Evolutionary conservation across 2,113 vertebrate genomes (phyloP).

Genomic region (Anolis sagrei): DNA sequence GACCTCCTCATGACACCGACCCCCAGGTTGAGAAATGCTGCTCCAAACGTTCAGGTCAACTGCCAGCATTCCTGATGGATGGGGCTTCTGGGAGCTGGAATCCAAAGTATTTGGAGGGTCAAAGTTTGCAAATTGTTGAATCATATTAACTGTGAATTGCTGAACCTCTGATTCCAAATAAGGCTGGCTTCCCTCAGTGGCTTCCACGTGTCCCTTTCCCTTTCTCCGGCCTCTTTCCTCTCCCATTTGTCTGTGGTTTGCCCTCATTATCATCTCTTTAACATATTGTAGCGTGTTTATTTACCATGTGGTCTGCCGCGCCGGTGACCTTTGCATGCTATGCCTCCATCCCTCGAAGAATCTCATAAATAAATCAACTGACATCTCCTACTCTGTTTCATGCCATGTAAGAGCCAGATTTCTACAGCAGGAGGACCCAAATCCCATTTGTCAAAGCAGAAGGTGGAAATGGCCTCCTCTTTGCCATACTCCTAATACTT

Average conservation of each 20-base stretch:
- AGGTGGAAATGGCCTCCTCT: not conserved
- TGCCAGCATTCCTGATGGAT: too few species aligned
- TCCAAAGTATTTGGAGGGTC: too few species aligned
- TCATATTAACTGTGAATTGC: too few species aligned
- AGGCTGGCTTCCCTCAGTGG: not conserved
- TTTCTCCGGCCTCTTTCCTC: fast-evolving
- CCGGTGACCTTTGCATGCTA: fast-evolving
- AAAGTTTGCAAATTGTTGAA: too few species aligned
- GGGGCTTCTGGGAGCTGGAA: too few species aligned
- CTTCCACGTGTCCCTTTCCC: fast-evolving
- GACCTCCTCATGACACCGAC: too few species aligned
- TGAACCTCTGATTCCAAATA: not conserved
- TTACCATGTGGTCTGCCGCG: not conserved
- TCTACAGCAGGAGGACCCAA: not conserved
- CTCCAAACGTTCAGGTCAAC: too few species aligned
- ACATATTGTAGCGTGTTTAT: fast-evolving
- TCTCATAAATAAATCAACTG: slow-evolving; percentile 20
- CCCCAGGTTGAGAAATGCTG: too few species aligned
- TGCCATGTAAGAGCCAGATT: not conserved
- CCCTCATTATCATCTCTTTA: not conserved
- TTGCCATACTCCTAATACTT: not conserved
- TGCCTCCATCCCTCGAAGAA: not conserved
- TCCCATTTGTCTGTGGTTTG: not conserved
- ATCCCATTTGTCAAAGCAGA: not conserved
- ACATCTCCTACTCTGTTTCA: fast-evolving